Evolutionary conservation across 2,113 vertebrate species (phyloP).

Genomic region (Phyllostomus hastatus): DNA sequence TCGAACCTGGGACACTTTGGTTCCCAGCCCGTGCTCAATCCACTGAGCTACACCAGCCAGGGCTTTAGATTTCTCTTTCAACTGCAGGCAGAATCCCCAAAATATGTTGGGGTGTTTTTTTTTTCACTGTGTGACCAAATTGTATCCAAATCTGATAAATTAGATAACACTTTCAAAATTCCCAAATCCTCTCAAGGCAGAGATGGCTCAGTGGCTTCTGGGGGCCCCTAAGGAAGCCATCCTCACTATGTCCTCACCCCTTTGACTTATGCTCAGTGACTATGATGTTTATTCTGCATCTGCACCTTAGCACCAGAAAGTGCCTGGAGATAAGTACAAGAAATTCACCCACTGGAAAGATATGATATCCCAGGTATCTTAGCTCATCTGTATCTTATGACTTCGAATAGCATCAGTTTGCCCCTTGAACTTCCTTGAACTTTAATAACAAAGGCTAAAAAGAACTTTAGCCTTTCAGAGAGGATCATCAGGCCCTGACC

Average conservation of each 20-base stretch:
- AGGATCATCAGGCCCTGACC: neutral
- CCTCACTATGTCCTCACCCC: neutral
- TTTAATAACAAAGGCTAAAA: neutral
- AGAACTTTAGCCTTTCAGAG: neutral
- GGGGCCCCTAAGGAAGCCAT: neutral
- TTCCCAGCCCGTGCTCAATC: too few species aligned
- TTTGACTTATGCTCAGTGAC: neutral
- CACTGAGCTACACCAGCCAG: too few species aligned
- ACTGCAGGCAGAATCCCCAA: neutral
- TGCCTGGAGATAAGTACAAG: neutral
- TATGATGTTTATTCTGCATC: neutral
- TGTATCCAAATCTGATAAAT: neutral
- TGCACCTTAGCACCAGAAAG: neutral
- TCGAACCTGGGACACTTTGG: too few species aligned
- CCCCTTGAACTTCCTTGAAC: neutral
- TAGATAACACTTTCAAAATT: neutral
- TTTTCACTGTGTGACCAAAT: neutral
- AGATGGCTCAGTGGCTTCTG: neutral
- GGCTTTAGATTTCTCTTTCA: neutral
- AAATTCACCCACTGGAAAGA: neutral
- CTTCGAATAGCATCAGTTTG: neutral
- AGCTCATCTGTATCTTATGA: neutral
- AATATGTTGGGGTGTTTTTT: neutral
- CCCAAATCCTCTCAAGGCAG: neutral
- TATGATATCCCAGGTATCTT: neutral